Evolutionary conservation across 2,888 invertebrate species (phyloP).

Genomic region (Halictus quadricinctus): DNA sequence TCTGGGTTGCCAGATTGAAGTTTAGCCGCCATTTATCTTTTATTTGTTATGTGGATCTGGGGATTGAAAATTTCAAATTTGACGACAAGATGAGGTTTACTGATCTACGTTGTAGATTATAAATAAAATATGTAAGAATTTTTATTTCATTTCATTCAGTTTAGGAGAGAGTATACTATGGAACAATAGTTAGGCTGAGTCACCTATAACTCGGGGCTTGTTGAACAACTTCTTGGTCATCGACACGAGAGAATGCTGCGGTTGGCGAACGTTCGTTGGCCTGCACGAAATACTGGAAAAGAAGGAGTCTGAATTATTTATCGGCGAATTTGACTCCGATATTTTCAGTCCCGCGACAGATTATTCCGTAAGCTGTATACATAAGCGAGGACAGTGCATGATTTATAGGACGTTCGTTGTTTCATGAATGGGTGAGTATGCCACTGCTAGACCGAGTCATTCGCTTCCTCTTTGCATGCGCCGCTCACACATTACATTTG

Average conservation of each 20-base stretch:
- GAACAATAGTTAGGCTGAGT: background rate
- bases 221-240: background rate
- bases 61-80: background rate
- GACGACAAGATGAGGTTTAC: background rate
- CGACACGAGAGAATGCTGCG: background rate
- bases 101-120: too few relatives aligned
- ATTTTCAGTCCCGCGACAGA: constrained; percentile 34
- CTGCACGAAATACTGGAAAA: constrained; percentile 15
- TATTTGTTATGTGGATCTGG: background rate
- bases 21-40: too few relatives aligned
- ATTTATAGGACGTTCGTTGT: constrained; percentile 51
- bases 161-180: too few relatives aligned
- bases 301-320: constrained; percentile 55
- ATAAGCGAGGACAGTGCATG: constrained; percentile 25
- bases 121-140: too few relatives aligned
- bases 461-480: constrained; percentile 27
- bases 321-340: constrained; percentile 46
- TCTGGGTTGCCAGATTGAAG: too few relatives aligned
- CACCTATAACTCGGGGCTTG: background rate
- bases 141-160: too few relatives aligned
- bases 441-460: constrained; percentile 25
- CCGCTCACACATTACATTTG: constrained; percentile 34
- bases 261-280: background rate
- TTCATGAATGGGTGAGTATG: constrained; percentile 46
- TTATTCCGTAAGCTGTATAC: constrained; percentile 48